Conservation (phyloP, 2,113 vertebrate species). For the Merops nubicus region DNA sequence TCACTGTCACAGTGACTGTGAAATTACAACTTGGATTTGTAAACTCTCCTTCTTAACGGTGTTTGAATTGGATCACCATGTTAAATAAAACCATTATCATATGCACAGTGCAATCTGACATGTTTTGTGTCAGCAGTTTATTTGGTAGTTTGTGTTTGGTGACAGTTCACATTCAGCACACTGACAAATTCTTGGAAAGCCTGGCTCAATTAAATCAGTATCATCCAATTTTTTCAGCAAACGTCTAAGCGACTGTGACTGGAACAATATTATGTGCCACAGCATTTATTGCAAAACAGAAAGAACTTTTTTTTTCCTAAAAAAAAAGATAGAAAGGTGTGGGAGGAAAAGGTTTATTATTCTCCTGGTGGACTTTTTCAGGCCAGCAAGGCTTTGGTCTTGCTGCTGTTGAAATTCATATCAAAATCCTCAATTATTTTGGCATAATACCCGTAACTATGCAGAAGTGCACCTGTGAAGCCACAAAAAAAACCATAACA, state of each 20-base stretch:
- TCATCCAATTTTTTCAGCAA: not conserved
- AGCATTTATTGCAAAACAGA: not conserved
- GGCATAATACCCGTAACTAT: too few relatives aligned
- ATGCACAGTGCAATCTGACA: not conserved
- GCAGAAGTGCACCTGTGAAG: too few relatives aligned
- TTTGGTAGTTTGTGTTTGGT: not conserved
- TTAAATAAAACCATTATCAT: not conserved
- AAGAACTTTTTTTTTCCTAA: not conserved
- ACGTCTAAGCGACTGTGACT: not conserved
- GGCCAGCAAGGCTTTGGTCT: not conserved
- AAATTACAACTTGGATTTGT: not conserved
- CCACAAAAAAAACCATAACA: not conserved
- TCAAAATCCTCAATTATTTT: not conserved
- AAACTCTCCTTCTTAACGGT: not conserved
- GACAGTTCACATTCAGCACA: not conserved
- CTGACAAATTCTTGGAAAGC: not conserved
- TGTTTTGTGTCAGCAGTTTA: not conserved
- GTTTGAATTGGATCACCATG: not conserved
- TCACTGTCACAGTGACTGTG: not conserved
- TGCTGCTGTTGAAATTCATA: not conserved
- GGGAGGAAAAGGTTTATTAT: not conserved
- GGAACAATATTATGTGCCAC: not conserved
- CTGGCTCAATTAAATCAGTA: not conserved
- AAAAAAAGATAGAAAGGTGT: not conserved
- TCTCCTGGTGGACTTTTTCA: not conserved